Conservation (phyloP, 2,888 invertebrate species). For the Drosophila flavopinicola region DNA sequence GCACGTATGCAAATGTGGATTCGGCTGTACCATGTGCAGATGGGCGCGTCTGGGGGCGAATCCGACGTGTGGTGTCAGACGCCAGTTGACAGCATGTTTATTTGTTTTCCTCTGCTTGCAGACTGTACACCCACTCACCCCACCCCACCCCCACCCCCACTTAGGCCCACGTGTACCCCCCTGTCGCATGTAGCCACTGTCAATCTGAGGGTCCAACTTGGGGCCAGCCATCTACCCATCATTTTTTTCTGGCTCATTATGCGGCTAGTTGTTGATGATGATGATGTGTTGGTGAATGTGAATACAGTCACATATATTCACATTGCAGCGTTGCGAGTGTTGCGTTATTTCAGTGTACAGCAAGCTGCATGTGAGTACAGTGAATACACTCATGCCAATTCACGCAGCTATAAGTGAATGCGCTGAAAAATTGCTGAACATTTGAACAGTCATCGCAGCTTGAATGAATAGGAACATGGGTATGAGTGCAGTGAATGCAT, state of each 20-base stretch:
- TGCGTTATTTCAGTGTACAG: neutral
- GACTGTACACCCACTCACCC: neutral
- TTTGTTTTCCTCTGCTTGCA: conserved; percentile 66
- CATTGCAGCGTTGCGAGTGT: too few species aligned
- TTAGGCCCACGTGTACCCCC: neutral
- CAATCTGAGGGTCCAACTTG: conserved; percentile 42
- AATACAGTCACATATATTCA: conserved; percentile 7
- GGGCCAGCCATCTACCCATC: conserved; percentile 11
- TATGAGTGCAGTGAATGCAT: neutral
- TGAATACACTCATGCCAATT: conserved; percentile 1
- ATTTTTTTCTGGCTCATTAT: conserved; percentile 13
- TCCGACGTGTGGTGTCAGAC: conserved; percentile 76
- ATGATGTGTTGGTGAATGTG: conserved; percentile 1
- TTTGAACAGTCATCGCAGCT: too few species aligned
- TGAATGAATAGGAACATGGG: neutral
- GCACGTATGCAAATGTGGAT: conserved; percentile 64
- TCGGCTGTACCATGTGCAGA: conserved; percentile 34
- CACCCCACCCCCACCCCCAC: neutral
- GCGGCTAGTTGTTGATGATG: conserved; percentile 23
- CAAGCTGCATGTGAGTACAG: neutral
- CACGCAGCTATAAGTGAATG: neutral
- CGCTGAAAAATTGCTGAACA: too few species aligned
- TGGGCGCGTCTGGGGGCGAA: conserved; percentile 37
- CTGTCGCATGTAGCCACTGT: conserved; percentile 40
- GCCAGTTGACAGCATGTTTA: conserved; percentile 81